Evolutionary conservation across 2,113 vertebrate genomes (phyloP).

Genomic region (Zootoca vivipara): DNA sequence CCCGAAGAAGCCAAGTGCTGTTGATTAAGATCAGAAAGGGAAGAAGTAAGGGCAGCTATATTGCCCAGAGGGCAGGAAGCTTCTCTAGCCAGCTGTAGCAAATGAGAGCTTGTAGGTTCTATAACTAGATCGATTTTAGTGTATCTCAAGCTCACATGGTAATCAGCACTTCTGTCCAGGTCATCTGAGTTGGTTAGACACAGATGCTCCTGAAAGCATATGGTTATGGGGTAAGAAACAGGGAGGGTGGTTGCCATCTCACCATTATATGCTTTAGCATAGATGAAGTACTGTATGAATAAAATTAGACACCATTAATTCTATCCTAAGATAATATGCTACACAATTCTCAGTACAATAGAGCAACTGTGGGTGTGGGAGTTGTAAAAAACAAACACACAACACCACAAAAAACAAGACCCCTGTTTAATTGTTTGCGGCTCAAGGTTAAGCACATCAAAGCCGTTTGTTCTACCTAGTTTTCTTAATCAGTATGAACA

Average conservation of each 20-base stretch:
- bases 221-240: not conserved
- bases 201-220: not conserved
- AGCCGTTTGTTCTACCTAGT: not conserved
- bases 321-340: not conserved
- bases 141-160: not conserved
- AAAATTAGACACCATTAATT: not conserved
- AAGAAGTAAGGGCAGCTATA: not conserved
- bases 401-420: not conserved
- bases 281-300: not conserved
- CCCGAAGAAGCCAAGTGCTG: not conserved
- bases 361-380: not conserved
- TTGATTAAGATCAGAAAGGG: not conserved
- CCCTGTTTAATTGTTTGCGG: conserved; percentile 8
- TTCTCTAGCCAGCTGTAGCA: not conserved
- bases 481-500: conserved; percentile 12
- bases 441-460: conserved; percentile 9
- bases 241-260: not conserved
- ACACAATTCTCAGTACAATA: not conserved
- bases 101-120: not conserved
- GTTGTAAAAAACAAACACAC: not conserved
- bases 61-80: not conserved
- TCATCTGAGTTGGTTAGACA: not conserved
- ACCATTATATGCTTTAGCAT: not conserved
- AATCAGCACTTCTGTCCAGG: not conserved
- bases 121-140: not conserved